These are phyloP conservation scores for Nymphalis urticae DNA, from an alignment of 2,888 invertebrate genomes.

Conservation along the genomic window DNA sequence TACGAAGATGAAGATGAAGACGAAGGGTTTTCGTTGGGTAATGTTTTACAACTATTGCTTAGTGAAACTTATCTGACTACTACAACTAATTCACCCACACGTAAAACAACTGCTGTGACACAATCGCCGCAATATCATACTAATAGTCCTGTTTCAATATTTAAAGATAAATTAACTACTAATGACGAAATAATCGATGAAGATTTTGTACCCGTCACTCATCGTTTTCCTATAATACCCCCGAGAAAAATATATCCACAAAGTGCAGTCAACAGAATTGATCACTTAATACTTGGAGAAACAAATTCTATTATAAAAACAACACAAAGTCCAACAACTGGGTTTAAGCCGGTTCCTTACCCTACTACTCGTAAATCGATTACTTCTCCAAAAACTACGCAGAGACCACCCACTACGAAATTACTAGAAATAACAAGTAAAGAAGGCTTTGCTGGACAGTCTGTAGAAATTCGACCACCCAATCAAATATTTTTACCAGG, in stretches of 20 bases:
- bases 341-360: slow-evolving; percentile 40
- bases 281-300: slow-evolving; percentile 72
- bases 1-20: slow-evolving; percentile 70
- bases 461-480: slow-evolving; percentile 48
- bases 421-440: slow-evolving; percentile 44
- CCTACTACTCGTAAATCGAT: slow-evolving; percentile 38
- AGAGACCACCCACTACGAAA: slow-evolving; percentile 42
- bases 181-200: slow-evolving; percentile 35
- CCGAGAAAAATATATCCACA: slow-evolving; percentile 51
- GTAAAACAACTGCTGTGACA: slow-evolving; percentile 38
- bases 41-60: slow-evolving; percentile 83
- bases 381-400: slow-evolving; percentile 37
- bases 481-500: slow-evolving; percentile 42
- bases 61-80: slow-evolving; percentile 71
- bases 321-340: slow-evolving; percentile 49
- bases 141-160: slow-evolving; percentile 33
- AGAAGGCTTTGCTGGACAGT: slow-evolving; percentile 41
- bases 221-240: slow-evolving; percentile 50
- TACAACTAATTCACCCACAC: slow-evolving; percentile 50
- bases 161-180: slow-evolving; percentile 40
- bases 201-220: slow-evolving; percentile 60
- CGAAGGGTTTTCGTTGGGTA: slow-evolving; percentile 82
- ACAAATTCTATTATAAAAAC: slow-evolving; percentile 65
- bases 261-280: slow-evolving; percentile 66
- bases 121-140: slow-evolving; percentile 27